phyloP scores from a whole-genome alignment of 2,797 vertebrate genomes.

The Liparis tanakae region DNA sequence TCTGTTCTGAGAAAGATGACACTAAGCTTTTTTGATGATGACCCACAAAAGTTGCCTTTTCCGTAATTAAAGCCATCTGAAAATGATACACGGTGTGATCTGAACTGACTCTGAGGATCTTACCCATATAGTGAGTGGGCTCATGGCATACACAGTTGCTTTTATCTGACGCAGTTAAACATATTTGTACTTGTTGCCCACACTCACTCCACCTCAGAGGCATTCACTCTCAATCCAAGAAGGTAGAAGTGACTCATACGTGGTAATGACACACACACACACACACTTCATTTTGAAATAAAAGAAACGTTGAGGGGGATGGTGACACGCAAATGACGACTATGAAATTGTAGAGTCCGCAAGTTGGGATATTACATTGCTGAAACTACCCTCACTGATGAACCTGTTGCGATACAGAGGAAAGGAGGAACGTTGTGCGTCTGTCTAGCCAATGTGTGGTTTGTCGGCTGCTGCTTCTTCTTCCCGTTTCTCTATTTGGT shows the following conservation, averaged over 20 bases:
- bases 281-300: constrained; percentile 18
- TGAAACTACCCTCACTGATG: constrained; percentile 11
- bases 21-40: background rate
- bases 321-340: constrained; percentile 48
- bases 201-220: constrained; percentile 34
- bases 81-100: background rate
- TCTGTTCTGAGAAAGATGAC: constrained; percentile 10
- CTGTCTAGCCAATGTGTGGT: constrained; percentile 46
- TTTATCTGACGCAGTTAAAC: constrained; percentile 24
- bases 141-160: background rate
- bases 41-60: background rate
- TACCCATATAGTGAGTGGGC: constrained; percentile 9
- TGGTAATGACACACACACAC: constrained; percentile 7
- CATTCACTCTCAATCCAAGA: constrained; percentile 17
- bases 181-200: constrained; percentile 21
- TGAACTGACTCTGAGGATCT: background rate
- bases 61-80: background rate
- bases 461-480: constrained; percentile 32
- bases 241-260: constrained; percentile 57
- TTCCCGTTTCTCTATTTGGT: constrained; percentile 1
- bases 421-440: constrained; percentile 47
- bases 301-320: background rate
- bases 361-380: constrained; percentile 3
- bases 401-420: background rate
- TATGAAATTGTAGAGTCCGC: constrained; percentile 38